Percentiles rank a stretch among this genome's conserved stretches.
Evolutionary conservation across 1,140 invertebrate species (phyloP).

Genomic region (Zaprionus africanus): DNA sequence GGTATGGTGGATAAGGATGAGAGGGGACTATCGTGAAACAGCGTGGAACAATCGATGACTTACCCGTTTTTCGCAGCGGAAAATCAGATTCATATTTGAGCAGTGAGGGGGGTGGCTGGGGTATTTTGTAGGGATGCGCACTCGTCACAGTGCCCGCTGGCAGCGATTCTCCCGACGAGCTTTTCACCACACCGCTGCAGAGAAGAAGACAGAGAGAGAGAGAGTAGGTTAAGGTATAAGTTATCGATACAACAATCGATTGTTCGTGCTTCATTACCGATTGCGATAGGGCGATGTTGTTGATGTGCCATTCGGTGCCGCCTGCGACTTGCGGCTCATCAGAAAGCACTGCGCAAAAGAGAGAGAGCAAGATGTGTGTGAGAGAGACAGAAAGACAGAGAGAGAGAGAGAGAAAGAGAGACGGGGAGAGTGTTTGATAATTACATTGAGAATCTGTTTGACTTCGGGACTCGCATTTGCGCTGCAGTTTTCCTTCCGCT

Average conservation of each 20-base stretch:
- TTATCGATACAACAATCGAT: slow-evolving; percentile 42
- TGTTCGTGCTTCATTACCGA: slow-evolving; percentile 87
- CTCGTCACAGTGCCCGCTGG: slow-evolving; percentile 86
- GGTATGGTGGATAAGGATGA: neutral
- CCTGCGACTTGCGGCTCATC: slow-evolving; percentile 92
- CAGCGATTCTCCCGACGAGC: slow-evolving; percentile 87
- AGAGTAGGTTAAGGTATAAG: neutral
- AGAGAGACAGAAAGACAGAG: no score
- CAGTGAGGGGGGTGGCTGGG: slow-evolving; percentile 85
- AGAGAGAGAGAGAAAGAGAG: neutral
- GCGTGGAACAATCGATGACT: slow-evolving; percentile 41
- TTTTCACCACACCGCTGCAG: slow-evolving; percentile 86
- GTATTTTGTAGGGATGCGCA: slow-evolving; percentile 89
- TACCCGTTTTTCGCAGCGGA: slow-evolving; percentile 97
- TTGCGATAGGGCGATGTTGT: slow-evolving; percentile 90
- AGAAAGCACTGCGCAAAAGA: slow-evolving; percentile 91
- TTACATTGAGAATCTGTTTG: slow-evolving; percentile 95
- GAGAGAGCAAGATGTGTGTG: neutral
- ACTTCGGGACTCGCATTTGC: slow-evolving; percentile 97
- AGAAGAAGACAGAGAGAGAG: neutral
- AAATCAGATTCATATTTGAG: slow-evolving; percentile 94
- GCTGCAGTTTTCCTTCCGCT: slow-evolving; percentile 95
- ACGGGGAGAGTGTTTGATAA: slow-evolving; percentile 16
- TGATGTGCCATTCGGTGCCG: slow-evolving; percentile 89
- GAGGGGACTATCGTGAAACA: neutral